Conservation (phyloP, 2,113 vertebrate species). For the Pangasianodon hypophthalmus region DNA sequence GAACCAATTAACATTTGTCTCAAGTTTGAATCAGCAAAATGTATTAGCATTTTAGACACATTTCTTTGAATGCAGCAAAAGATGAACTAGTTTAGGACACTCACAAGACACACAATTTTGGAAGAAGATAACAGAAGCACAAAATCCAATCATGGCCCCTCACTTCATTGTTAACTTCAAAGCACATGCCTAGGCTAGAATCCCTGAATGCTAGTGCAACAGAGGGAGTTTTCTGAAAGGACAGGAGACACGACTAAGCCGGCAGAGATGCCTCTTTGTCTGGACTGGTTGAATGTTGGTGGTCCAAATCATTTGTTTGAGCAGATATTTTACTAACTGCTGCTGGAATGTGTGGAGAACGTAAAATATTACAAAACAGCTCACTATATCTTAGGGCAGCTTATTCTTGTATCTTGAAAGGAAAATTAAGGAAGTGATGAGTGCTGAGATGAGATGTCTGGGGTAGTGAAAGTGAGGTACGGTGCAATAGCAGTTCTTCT, state of each 20-base stretch:
- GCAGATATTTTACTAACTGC: background rate
- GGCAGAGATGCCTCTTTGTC: background rate
- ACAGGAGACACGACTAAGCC: background rate
- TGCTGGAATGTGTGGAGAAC: no score
- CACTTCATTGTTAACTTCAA: background rate
- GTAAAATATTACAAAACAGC: background rate
- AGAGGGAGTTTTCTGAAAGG: background rate
- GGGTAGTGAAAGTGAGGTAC: slow-evolving; percentile 1
- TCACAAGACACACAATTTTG: background rate
- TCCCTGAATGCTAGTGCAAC: background rate
- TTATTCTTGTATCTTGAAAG: background rate
- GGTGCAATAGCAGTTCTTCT: background rate
- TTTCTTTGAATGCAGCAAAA: background rate
- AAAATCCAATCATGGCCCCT: background rate
- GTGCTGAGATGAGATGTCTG: background rate
- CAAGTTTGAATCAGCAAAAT: background rate
- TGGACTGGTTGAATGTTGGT: no score
- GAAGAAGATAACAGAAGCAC: background rate
- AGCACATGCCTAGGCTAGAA: background rate
- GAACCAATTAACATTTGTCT: background rate
- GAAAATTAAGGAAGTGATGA: slow-evolving; percentile 24
- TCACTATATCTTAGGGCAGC: background rate
- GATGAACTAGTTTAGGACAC: background rate
- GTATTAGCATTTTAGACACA: background rate
- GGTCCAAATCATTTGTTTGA: background rate